Conservation (phyloP, 2,888 invertebrate species). For the Diploptera punctata region DNA sequence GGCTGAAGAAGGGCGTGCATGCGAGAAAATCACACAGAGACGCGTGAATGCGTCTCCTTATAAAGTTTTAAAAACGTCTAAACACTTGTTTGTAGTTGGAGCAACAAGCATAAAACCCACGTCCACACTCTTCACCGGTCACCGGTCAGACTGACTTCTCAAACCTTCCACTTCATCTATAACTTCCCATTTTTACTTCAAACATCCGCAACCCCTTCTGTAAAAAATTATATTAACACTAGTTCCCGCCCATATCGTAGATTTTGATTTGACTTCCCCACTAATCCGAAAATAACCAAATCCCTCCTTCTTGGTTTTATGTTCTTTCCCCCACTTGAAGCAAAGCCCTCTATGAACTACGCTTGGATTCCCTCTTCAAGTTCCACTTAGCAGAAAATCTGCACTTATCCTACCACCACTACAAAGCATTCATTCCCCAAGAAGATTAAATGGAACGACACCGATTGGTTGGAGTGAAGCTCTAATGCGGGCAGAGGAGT, state of each 20-base stretch:
- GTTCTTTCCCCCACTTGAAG: not conserved
- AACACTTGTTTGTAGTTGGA: not conserved
- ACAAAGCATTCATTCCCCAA: not conserved
- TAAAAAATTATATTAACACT: not conserved
- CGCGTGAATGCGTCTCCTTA: not conserved
- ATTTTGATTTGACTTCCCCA: constrained; percentile 22
- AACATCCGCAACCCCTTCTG: not conserved
- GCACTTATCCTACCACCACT: not conserved
- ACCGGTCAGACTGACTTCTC: constrained; percentile 14
- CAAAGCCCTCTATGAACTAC: not conserved
- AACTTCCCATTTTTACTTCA: not conserved
- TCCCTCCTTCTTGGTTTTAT: not conserved
- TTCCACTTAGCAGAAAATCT: not conserved
- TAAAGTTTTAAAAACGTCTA: no score
- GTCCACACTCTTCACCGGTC: constrained; percentile 9
- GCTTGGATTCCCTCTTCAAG: not conserved
- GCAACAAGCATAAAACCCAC: constrained; percentile 1
- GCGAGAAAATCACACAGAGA: constrained; percentile 2
- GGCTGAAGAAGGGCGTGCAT: not conserved
- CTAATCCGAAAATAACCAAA: constrained; percentile 13
- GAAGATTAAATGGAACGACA: constrained; percentile 1
- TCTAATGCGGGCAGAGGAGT: not conserved
- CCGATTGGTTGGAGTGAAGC: constrained; percentile 22
- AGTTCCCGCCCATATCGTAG: not conserved
- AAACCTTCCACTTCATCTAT: not conserved